phyloP scores from a whole-genome alignment of 2,888 invertebrate species.

The Rapana venosa region DNA sequence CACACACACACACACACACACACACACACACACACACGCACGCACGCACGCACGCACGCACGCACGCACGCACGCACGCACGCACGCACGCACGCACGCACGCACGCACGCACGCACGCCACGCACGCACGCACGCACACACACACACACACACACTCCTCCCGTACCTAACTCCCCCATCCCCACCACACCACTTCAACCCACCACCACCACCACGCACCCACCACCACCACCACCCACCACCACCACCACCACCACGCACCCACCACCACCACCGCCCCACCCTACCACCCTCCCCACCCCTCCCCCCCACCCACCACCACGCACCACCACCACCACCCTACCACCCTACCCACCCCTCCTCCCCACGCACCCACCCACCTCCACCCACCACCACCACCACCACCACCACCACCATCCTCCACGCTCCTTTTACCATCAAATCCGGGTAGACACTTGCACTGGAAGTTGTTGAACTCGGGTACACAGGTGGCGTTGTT shows the following conservation, averaged over 20 bases:
- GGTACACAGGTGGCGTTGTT: conserved; percentile 86
- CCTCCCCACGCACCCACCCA: background rate
- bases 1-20: background rate
- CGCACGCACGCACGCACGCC: too few species aligned
- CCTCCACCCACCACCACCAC: background rate
- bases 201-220: background rate
- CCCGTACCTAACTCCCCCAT: background rate
- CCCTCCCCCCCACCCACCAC: background rate
- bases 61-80: background rate
- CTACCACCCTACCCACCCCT: background rate
- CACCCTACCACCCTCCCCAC: background rate
- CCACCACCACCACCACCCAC: background rate
- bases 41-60: conserved; percentile 10
- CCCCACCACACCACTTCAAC: background rate
- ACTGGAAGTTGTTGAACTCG: conserved; percentile 53
- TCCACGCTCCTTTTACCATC: conserved; percentile 51
- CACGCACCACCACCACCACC: background rate
- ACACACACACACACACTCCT: background rate
- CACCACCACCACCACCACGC: background rate
- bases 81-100: background rate
- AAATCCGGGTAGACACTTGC: conserved; percentile 64
- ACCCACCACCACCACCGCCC: background rate
- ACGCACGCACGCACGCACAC: too few species aligned
- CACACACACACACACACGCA: conserved; percentile 20
- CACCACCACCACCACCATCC: too few species aligned